Evolutionary conservation across 2,113 vertebrate species (phyloP).

Genomic region (Dasyornis broadbenti): DNA sequence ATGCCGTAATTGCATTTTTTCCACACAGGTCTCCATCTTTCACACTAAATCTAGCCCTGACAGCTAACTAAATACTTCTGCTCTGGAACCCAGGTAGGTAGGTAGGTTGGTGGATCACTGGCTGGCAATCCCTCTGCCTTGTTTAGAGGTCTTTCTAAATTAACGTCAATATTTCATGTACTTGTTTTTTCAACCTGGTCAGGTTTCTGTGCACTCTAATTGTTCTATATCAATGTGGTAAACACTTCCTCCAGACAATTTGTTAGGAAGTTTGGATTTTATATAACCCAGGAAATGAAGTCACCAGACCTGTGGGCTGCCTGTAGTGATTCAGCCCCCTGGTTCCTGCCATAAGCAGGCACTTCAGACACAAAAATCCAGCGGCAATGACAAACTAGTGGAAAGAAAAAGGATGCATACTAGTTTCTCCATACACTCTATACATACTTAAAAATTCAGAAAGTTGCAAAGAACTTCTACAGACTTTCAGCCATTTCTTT

Average conservation of each 20-base stretch:
- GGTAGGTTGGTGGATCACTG: neutral
- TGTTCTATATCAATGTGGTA: constrained; percentile 45
- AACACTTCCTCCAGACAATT: constrained; percentile 43
- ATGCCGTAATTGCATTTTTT: neutral
- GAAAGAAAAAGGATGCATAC: neutral
- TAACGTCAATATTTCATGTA: neutral
- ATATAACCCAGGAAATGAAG: constrained; percentile 58
- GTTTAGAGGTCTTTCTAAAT: neutral
- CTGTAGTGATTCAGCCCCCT: neutral
- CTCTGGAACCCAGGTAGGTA: neutral
- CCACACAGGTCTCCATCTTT: neutral
- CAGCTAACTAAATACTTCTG: neutral
- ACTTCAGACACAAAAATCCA: neutral
- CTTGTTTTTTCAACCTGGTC: constrained; percentile 34
- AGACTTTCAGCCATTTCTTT: neutral
- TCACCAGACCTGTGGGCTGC: constrained; percentile 30
- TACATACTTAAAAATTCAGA: neutral
- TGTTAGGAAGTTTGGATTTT: constrained; percentile 49
- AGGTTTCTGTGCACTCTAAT: constrained; percentile 5
- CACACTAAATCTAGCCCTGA: neutral
- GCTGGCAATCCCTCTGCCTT: neutral
- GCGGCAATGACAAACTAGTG: neutral
- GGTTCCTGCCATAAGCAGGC: neutral
- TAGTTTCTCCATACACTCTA: neutral
- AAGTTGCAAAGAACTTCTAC: neutral